These are phyloP conservation scores for Tetragnatha montana DNA, from an alignment of 2,888 invertebrate species.

Conservation along the genomic window DNA sequence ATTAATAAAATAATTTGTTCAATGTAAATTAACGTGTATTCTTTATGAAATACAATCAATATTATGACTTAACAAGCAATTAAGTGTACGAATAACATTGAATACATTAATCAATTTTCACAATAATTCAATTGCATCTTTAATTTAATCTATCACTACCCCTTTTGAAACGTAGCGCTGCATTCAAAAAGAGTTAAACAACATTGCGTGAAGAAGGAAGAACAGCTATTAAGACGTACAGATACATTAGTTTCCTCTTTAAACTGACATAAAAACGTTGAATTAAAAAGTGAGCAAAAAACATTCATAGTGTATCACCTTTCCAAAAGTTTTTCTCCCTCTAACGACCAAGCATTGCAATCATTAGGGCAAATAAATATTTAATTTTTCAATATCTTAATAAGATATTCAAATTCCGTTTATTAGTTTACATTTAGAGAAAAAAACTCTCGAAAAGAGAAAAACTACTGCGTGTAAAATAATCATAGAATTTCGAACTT, in stretches of 20 bases:
- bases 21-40: no score
- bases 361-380: constrained; percentile 24
- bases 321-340: not conserved
- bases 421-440: constrained; percentile 37
- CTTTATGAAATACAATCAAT: no score
- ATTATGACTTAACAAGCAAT: no score
- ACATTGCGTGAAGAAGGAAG: not conserved
- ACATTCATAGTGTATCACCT: not conserved
- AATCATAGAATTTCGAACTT: not conserved
- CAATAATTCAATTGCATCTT: no score
- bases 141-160: no score
- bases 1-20: no score
- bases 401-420: constrained; percentile 38
- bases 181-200: not conserved
- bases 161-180: not conserved
- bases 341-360: not conserved
- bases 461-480: constrained; percentile 19
- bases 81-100: no score
- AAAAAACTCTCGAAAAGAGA: constrained; percentile 3
- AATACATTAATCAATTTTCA: no score
- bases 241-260: not conserved
- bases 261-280: not conserved
- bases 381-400: not conserved
- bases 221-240: not conserved
- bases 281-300: not conserved